phyloP scores from a whole-genome alignment of 2,797 vertebrate genomes.

The Ambastaia sidthimunki region DNA sequence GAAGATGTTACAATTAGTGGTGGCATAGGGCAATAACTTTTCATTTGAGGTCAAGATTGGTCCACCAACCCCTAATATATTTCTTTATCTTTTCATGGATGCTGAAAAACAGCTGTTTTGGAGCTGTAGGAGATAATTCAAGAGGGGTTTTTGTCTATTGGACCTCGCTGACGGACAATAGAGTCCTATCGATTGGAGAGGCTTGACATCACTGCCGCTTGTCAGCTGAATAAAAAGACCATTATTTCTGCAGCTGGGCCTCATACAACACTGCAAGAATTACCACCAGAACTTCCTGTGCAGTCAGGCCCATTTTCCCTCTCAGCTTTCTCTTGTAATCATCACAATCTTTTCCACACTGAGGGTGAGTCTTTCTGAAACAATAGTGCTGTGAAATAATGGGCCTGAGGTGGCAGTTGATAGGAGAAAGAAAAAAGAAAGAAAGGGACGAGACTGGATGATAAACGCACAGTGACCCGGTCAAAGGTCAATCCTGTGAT shows the following conservation, averaged over 20 bases:
- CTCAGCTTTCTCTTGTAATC: constrained; percentile 71
- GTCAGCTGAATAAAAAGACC: constrained; percentile 87
- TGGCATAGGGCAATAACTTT: constrained; percentile 76
- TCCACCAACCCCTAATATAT: constrained; percentile 78
- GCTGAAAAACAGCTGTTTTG: constrained; percentile 85
- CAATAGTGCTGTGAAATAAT: constrained; percentile 82
- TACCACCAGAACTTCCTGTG: constrained; percentile 76
- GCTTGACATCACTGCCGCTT: constrained; percentile 80
- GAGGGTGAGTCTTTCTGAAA: constrained; percentile 75
- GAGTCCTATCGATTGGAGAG: constrained; percentile 82
- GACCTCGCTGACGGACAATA: constrained; percentile 79
- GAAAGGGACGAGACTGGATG: constrained; percentile 68
- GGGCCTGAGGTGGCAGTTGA: constrained; percentile 75
- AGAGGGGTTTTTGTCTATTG: constrained; percentile 75
- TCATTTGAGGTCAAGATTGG: constrained; percentile 76
- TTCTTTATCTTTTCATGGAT: constrained; percentile 82
- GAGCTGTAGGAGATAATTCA: constrained; percentile 85
- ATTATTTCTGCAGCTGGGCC: constrained; percentile 81
- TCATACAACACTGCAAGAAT: constrained; percentile 78
- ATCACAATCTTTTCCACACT: constrained; percentile 83
- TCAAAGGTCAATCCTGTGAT: constrained; percentile 87
- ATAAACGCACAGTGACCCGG: constrained; percentile 83
- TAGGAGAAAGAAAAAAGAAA: constrained; percentile 73
- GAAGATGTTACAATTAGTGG: constrained; percentile 74
- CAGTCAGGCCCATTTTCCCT: constrained; percentile 72